A percentile compares a stretch with the other conserved stretches of the same genome.
These are phyloP conservation scores for Gadus macrocephalus DNA, from an alignment of 2,113 vertebrate species.

Conservation along the genomic window DNA sequence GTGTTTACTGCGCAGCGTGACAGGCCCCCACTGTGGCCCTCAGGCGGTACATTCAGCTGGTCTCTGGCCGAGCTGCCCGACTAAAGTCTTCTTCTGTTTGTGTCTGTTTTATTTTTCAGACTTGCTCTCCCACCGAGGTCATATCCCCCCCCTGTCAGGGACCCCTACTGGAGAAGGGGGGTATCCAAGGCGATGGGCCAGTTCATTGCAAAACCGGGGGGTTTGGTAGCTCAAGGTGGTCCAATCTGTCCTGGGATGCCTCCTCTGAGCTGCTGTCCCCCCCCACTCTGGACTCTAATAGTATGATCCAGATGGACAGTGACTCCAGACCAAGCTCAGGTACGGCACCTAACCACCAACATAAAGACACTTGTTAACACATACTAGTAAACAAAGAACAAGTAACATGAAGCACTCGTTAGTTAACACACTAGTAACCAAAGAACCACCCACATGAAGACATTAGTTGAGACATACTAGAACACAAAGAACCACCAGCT, in stretches of 20 bases:
- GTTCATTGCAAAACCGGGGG: conserved; percentile 38
- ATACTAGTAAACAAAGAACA: not conserved
- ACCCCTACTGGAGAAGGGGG: conserved; percentile 37
- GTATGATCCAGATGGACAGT: conserved; percentile 56
- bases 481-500: not conserved
- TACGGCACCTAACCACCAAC: conserved; percentile 32
- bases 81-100: not conserved
- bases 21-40: too few species aligned
- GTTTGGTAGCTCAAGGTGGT: conserved; percentile 61
- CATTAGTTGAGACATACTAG: not conserved
- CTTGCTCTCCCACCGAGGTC: conserved; percentile 49
- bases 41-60: too few species aligned
- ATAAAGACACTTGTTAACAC: not conserved
- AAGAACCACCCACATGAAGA: not conserved
- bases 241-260: conserved; percentile 71
- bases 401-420: not conserved
- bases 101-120: conserved; percentile 41
- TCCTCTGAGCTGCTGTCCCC: conserved; percentile 71
- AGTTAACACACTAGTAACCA: not conserved
- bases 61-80: too few species aligned
- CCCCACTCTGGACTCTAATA: conserved; percentile 60
- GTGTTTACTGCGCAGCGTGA: too few species aligned
- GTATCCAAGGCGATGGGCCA: conserved; percentile 30
- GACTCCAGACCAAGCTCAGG: conserved; percentile 79
- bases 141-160: conserved; percentile 44